Conservation (phyloP, 2,888 invertebrate species). For the Mesopsocus fuscifrons region DNA sequence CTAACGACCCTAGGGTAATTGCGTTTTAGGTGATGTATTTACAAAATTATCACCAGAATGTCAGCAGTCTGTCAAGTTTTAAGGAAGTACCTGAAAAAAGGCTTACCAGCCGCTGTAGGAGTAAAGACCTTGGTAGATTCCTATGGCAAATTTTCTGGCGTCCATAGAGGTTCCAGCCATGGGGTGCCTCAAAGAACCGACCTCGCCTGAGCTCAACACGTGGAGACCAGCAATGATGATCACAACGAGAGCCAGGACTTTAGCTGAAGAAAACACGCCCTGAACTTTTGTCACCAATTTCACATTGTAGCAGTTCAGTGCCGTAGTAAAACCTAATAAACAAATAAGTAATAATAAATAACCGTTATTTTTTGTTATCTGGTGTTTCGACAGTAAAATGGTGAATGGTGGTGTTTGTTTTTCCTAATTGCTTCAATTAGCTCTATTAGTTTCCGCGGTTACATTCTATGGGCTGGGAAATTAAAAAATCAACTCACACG, state of each 20-base stretch:
- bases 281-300: constrained; percentile 90
- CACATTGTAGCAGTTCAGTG: constrained; percentile 89
- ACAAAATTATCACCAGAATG: too few species aligned
- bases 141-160: constrained; percentile 61
- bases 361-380: too few species aligned
- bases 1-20: too few species aligned
- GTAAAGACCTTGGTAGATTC: constrained; percentile 80
- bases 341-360: too few species aligned
- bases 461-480: too few species aligned
- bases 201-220: constrained; percentile 50
- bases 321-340: constrained; percentile 61
- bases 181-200: constrained; percentile 49
- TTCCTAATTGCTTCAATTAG: too few species aligned
- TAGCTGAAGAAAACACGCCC: constrained; percentile 82
- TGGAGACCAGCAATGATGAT: constrained; percentile 68
- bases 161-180: constrained; percentile 51
- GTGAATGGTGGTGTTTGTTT: too few species aligned
- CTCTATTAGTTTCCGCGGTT: too few species aligned
- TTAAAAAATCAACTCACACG: constrained; percentile 70
- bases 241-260: constrained; percentile 65
- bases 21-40: too few species aligned
- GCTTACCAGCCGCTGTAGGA: constrained; percentile 73
- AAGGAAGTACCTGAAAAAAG: too few species aligned
- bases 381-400: too few species aligned
- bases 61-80: too few species aligned